Evolutionary conservation across 2,888 invertebrate species (phyloP), one percentile per base, ranked within the genome.

Genomic region (Dynastes grantii): DNA sequence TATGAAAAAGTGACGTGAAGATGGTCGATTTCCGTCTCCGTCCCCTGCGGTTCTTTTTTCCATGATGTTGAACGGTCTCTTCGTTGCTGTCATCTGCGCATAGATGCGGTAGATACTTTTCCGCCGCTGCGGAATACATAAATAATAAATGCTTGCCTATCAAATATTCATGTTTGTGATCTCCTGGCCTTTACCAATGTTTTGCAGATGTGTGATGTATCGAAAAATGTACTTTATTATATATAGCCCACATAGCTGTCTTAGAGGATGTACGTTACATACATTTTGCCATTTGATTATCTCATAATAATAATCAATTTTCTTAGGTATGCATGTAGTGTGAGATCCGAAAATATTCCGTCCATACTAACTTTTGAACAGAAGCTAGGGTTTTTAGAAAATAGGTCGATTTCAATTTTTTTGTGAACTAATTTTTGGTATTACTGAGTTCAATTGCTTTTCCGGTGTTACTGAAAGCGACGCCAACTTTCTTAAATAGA

Each of bases 1-100:
- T 75, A 78, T 78, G 78, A 84, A 84, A 85, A 84, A 82, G 83
- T 84, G 83, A 84, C 83, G 82, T 83, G 83, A 32, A 53, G 71
- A n/a, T 37, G 71, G 71, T 71, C 55, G 71, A 71, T 55, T 37
- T 32, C 55, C 53, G 32, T 29, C 53, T 53, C 32, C 49, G 16
- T 67, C 9, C 29, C 27, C 29, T 29, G 2, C 27, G 22, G 13
- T 71, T 71, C 71, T 22, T 68, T 22, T 13, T 71, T 32, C n/a
- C n/a, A n/a, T 53, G 37, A 55, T 22, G 13, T 45, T 45, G 45
- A 45, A 45, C 45, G 45, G 45, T 8, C 45, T 71, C 32, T 71
- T 32, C n/a, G 13, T 13, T 53, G 55, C 55, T 22, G 13, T 55
- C 55, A 5, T 22, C 55, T 84, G 84, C 83, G 83, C 84, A 84